Evolutionary conservation across 2,888 invertebrate species (phyloP).

Genomic region (Hedychridium roseum): DNA sequence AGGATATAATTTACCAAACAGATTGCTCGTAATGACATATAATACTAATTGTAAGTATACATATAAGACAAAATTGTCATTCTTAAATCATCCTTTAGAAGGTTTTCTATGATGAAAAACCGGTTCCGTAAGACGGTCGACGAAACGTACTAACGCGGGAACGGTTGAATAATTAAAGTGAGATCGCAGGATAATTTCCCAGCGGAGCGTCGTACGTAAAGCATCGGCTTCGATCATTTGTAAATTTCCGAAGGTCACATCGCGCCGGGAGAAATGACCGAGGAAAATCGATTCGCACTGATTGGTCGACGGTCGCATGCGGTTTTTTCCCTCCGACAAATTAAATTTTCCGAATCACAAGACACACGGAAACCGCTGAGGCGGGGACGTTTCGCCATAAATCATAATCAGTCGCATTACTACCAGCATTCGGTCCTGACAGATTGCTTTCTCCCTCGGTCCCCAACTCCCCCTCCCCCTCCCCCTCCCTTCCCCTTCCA

Average conservation of each 20-base stretch:
- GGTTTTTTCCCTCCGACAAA: constrained; percentile 25
- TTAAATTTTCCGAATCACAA: constrained; percentile 49
- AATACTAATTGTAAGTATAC: no score
- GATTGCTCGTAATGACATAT: no score
- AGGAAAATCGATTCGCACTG: constrained; percentile 10
- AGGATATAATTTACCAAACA: no score
- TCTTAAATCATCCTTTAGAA: no score
- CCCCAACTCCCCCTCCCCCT: background rate
- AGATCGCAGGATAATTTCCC: no score
- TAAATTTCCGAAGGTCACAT: background rate
- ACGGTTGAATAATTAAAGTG: no score
- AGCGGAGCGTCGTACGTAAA: no score
- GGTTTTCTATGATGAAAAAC: no score
- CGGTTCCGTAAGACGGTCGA: no score
- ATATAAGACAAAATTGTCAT: no score
- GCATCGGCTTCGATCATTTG: no score
- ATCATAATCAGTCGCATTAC: constrained; percentile 52
- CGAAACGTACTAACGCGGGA: no score
- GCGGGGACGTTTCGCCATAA: constrained; percentile 42
- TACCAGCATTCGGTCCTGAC: constrained; percentile 33
- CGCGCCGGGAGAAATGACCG: background rate
- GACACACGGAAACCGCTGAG: constrained; percentile 31
- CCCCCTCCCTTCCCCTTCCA: constrained; percentile 1
- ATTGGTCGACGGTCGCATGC: constrained; percentile 11
- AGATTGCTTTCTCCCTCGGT: constrained; percentile 21